Evolutionary conservation across 2,113 vertebrate genomes (phyloP).

Genomic region (Ancistrus triradiatus): DNA sequence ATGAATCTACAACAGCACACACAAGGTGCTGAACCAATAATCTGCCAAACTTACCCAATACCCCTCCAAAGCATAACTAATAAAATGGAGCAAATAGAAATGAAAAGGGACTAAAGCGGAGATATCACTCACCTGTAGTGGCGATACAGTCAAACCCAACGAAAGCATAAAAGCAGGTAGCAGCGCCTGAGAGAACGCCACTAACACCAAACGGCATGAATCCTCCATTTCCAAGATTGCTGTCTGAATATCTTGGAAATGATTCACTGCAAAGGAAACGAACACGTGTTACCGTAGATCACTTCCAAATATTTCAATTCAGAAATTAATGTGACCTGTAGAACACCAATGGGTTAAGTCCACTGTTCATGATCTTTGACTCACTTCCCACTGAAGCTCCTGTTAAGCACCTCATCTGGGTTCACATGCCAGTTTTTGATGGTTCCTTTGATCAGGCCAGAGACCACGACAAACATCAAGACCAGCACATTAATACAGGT

Average conservation of each 20-base stretch:
- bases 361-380: constrained; percentile 16
- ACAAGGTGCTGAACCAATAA: no score
- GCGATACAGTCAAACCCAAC: constrained; percentile 97
- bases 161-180: constrained; percentile 95
- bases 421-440: constrained; percentile 82
- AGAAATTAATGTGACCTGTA: no score
- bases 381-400: constrained; percentile 52
- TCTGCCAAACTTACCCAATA: no score
- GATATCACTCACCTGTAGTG: constrained; percentile 78
- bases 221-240: constrained; percentile 71
- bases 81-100: no score
- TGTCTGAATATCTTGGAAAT: background rate
- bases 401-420: constrained; percentile 67
- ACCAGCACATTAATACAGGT: constrained; percentile 92
- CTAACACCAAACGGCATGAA: constrained; percentile 90
- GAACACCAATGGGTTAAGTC: background rate
- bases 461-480: constrained; percentile 85
- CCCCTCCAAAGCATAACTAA: no score
- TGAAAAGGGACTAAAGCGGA: no score
- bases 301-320: no score
- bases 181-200: constrained; percentile 90
- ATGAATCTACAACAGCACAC: no score
- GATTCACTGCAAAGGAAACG: constrained; percentile 61
- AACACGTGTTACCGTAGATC: no score
- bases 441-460: constrained; percentile 88